Evolutionary conservation across 2,888 invertebrate species (phyloP), one percentile per base, ranked within the genome.

Genomic region (Magallana nippona): DNA sequence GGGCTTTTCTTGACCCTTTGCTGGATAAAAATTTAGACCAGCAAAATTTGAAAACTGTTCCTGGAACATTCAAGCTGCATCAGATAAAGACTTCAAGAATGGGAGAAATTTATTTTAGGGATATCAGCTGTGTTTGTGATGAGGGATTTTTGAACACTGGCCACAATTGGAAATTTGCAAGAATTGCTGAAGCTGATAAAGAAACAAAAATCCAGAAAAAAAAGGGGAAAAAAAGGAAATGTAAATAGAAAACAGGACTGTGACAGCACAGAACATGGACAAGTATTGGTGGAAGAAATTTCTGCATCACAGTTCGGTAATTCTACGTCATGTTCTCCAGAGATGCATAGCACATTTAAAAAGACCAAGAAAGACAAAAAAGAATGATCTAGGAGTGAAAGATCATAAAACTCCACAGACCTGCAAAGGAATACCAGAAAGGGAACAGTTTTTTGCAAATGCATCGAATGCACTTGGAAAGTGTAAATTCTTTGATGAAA

Each of bases 101-200:
- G 22, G 80, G 81, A 22, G 32, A 60, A 27, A 60, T 87, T 27
- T 55, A 44, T 55, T 83, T 83, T 81, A 78, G 86, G 62, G 83
- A 88, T 55, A 55, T 86, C 17, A 89, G 88, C 79, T 89, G 89
- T 82, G 55, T 71, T 17, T 88, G 88, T 82, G 17, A 22, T 27
- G 55, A 78, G 32, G 60, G 27, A 19, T 55, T 1, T 56, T 44
- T 81, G 32, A 55, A 63, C n/a, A 10, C 15, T 55, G 56, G 71
- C 17, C 82, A 82, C 27, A 1, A 77, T 17, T 78, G 56, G 77
- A 82, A 82, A 80, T 62, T 62, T 62, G 62, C 62, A n/a, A 62
- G 62, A 2, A 62, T 62, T 62, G 62, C n/a, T 62, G n/a, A 62
- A 62, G n/a, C 62, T 62, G 62, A 62, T 15, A 62, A 62, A n/a